phyloP scores from a whole-genome alignment of 1,140 invertebrate genomes.

The Psix sp. region DNA sequence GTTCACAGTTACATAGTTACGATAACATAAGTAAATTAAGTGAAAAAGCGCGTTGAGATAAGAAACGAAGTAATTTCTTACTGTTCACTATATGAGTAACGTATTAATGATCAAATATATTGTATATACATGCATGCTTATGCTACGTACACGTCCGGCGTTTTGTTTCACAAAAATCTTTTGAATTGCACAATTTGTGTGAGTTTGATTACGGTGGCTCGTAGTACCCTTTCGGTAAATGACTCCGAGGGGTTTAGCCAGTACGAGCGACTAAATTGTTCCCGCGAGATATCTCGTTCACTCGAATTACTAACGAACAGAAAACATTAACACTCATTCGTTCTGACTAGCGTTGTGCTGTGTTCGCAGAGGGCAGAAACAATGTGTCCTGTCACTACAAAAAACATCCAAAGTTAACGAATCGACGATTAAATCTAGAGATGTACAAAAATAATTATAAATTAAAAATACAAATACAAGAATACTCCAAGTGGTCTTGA shows the following conservation, averaged over 20 bases:
- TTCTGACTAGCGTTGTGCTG: conserved; percentile 65
- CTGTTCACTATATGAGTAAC: too few relatives aligned
- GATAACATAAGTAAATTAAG: too few relatives aligned
- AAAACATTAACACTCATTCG: conserved; percentile 61
- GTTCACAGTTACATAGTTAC: too few relatives aligned
- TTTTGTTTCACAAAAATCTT: too few relatives aligned
- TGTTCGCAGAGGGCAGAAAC: conserved; percentile 41
- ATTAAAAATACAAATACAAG: not conserved
- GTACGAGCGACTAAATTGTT: conserved; percentile 23
- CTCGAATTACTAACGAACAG: conserved; percentile 26
- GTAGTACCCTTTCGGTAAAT: conserved; percentile 1
- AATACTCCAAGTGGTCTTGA: too few relatives aligned
- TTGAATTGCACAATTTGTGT: conserved; percentile 34
- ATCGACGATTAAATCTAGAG: conserved; percentile 6
- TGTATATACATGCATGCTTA: conserved; percentile 53
- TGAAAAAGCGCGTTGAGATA: too few relatives aligned
- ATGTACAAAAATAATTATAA: conserved; percentile 4
- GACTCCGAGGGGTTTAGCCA: conserved; percentile 13
- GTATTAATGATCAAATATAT: conserved; percentile 58
- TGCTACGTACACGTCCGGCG: conserved; percentile 31
- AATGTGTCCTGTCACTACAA: conserved; percentile 4
- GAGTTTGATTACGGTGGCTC: conserved; percentile 26
- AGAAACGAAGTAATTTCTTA: too few relatives aligned
- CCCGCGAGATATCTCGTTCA: conserved; percentile 31
- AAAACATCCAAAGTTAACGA: conserved; percentile 29